Evolutionary conservation across 2,797 vertebrate species (phyloP).

Genomic region (Lutjanus argentimaculatus): DNA sequence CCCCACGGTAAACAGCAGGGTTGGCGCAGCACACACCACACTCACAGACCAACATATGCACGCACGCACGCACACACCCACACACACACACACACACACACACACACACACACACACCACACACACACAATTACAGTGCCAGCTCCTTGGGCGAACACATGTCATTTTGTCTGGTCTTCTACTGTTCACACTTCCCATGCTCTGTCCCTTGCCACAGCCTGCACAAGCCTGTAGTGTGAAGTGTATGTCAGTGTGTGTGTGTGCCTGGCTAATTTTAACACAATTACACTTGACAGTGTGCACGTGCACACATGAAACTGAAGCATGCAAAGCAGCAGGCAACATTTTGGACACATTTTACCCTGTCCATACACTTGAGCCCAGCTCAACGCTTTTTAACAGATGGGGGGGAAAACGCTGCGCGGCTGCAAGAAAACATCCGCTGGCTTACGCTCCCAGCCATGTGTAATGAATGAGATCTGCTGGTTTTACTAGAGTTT

Average conservation of each 20-base stretch:
- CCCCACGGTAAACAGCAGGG: constrained; percentile 80
- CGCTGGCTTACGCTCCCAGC: constrained; percentile 32
- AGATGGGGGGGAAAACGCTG: constrained; percentile 44
- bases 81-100: constrained; percentile 34
- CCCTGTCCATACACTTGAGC: constrained; percentile 36
- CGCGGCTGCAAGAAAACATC: constrained; percentile 53
- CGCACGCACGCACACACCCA: constrained; percentile 32
- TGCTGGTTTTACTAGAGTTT: constrained; percentile 56
- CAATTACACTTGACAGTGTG: constrained; percentile 62
- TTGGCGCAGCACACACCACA: constrained; percentile 55
- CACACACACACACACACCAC: constrained; percentile 53
- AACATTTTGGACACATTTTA: constrained; percentile 65
- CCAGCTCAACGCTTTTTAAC: constrained; percentile 28
- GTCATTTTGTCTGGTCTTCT: constrained; percentile 80
- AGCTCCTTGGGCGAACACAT: constrained; percentile 81
- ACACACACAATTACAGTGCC: constrained; percentile 72
- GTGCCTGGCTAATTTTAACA: constrained; percentile 66
- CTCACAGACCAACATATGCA: constrained; percentile 62
- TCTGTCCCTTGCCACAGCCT: constrained; percentile 64
- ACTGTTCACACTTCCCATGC: constrained; percentile 80
- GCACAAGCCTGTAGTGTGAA: constrained; percentile 68
- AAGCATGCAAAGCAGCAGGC: constrained; percentile 64
- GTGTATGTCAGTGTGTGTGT: constrained; percentile 37
- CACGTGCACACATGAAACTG: constrained; percentile 50
- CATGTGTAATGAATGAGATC: constrained; percentile 57